Base-by-base conservation (phyloP, 2,797 vertebrate genomes). In the Danio kyathit region DNA sequence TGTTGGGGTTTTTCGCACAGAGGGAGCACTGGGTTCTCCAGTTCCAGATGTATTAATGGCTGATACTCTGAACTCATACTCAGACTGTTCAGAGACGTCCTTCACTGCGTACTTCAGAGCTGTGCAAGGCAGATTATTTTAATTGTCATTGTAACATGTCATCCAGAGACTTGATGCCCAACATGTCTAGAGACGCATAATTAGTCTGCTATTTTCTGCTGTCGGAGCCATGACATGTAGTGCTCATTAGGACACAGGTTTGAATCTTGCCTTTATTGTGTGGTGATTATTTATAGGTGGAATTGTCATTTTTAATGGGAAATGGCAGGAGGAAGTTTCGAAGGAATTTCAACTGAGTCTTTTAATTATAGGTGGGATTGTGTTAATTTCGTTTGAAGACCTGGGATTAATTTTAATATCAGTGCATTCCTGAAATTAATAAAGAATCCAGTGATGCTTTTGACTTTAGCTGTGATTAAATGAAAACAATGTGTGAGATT, bases 21-120 rank as follows among this genome's bases (percentile, higher is more conserved):
- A 97, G 0, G 95, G 93, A 0, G 88, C 89, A 40, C 96, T 96
- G 17, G 88, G 90, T 29, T 96, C 94, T 78, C 96, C 95, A 0
- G 84, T 41, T 17, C 96, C 96, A 0, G 95, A 93, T 74, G 91
- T 90, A 66, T 95, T 95, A 87, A 97, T 91, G 1, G 95, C 95
- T 4, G 92, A 91, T 89, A 97, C 94, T 3, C 95, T 94, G 83
- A 97, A 97, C 84, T 97, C 94, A 0, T 97, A 96, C 82, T 95
- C 94, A 57, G 94, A 82, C 51, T 95, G 96, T 16, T 94, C 94
- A 61, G 90, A 91, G 59, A 97, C 19, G 13, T 90, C 88, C 7
- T 82, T 90, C 48, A 95, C 93, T 0, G 88, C 90, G 67, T 91
- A 95, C 81, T 89, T 90, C 87, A 88, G 69, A 6, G 64, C 92